Percentiles rank a stretch among this genome's conserved stretches.
Evolutionary conservation across 1,140 invertebrate genomes (phyloP).

Genomic region (Drosophila asahinai): DNA sequence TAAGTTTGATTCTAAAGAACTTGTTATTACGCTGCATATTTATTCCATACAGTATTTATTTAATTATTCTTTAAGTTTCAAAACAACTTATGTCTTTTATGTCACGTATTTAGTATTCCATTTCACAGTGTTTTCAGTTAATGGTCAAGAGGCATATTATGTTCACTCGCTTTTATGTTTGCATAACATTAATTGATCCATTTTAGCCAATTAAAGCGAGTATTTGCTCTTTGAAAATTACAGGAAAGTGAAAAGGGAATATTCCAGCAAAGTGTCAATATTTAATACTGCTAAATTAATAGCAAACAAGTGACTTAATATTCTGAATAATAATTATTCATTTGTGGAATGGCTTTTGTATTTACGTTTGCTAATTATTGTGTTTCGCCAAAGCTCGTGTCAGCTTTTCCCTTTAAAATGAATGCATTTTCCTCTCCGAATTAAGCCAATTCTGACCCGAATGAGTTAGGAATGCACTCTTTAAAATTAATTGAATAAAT

Average conservation of each 20-base stretch:
- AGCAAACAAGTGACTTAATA: slow-evolving; percentile 2
- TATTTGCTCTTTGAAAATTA: neutral
- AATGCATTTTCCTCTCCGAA: neutral
- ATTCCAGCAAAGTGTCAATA: neutral
- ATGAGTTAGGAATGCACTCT: neutral
- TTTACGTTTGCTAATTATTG: neutral
- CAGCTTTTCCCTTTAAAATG: neutral
- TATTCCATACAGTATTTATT: neutral
- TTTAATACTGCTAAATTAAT: slow-evolving; percentile 6
- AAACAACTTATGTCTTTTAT: too few species aligned
- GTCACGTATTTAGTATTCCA: too few species aligned
- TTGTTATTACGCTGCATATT: neutral
- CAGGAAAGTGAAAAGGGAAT: neutral
- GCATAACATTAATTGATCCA: neutral
- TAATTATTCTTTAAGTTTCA: too few species aligned
- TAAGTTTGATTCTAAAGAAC: too few species aligned
- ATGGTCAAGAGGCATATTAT: neutral
- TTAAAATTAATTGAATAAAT: neutral
- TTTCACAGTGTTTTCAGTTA: too few species aligned
- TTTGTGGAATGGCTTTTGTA: neutral
- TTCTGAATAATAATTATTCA: neutral
- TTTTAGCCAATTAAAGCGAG: neutral
- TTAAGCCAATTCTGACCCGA: neutral
- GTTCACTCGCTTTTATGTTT: slow-evolving; percentile 1
- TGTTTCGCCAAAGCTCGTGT: too few species aligned